phyloP scores from a whole-genome alignment of 1,140 invertebrate species.

The Zaprionus capensis region DNA sequence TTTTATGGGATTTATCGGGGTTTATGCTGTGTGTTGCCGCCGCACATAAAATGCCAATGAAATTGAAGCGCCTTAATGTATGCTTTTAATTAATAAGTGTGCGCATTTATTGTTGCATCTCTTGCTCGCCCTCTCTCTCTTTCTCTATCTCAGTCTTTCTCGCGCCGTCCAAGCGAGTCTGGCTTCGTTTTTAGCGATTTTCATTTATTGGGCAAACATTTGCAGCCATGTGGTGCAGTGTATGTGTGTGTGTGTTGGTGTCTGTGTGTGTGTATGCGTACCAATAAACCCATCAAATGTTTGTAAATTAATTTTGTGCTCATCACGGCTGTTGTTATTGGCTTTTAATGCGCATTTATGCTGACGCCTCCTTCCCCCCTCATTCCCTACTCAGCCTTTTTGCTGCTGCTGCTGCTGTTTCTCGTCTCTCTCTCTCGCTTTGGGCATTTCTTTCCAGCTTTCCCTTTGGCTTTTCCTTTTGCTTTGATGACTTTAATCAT shows the following conservation, averaged over 20 bases:
- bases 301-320: slow-evolving; percentile 80
- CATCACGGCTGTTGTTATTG: slow-evolving; percentile 80
- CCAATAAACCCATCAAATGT: slow-evolving; percentile 78
- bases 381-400: too few species aligned
- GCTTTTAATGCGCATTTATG: slow-evolving; percentile 70
- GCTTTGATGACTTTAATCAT: slow-evolving; percentile 54
- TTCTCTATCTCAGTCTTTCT: slow-evolving; percentile 1
- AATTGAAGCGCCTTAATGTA: slow-evolving; percentile 55
- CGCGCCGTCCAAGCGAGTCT: slow-evolving; percentile 23
- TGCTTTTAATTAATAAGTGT: slow-evolving; percentile 79
- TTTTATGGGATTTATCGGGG: slow-evolving; percentile 42
- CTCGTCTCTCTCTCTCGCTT: not conserved
- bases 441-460: not conserved
- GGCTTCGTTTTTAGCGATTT: slow-evolving; percentile 45
- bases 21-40: slow-evolving; percentile 54
- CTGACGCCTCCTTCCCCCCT: not conserved
- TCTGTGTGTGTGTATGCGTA: slow-evolving; percentile 38
- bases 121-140: not conserved
- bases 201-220: slow-evolving; percentile 71
- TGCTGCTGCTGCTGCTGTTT: not conserved
- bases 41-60: slow-evolving; percentile 68
- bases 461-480: slow-evolving; percentile 30
- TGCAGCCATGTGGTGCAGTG: slow-evolving; percentile 54
- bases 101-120: slow-evolving; percentile 66
- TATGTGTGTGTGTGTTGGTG: slow-evolving; percentile 22